Evolutionary conservation across 2,888 invertebrate species (phyloP).

Genomic region (Enoplolaimus lenunculus): DNA sequence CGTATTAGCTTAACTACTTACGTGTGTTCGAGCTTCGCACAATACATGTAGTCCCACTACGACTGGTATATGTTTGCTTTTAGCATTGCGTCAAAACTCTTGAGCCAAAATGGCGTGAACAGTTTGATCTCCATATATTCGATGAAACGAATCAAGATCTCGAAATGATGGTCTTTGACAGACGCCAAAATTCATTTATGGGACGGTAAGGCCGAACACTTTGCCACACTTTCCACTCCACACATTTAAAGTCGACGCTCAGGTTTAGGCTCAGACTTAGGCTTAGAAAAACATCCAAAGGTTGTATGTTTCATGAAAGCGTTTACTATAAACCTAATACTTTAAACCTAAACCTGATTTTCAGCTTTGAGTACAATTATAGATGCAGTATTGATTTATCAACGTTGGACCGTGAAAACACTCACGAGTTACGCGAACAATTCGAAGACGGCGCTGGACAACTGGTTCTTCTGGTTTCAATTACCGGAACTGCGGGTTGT

Average conservation of each 20-base stretch:
- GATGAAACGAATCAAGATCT: slow-evolving; percentile 80
- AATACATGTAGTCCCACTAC: no score
- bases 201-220: slow-evolving; percentile 64
- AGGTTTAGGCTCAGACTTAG: no score
- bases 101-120: slow-evolving; percentile 83
- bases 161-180: slow-evolving; percentile 64
- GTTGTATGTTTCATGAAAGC: no score
- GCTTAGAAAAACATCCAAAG: no score
- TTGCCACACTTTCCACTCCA: no score
- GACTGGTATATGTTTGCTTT: no score
- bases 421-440: slow-evolving; percentile 73
- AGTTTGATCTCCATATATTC: slow-evolving; percentile 88
- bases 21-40: no score
- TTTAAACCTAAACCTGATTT: no score
- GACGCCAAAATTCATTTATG: slow-evolving; percentile 67
- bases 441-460: slow-evolving; percentile 68
- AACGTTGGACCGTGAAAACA: slow-evolving; percentile 67
- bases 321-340: no score
- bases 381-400: slow-evolving; percentile 73
- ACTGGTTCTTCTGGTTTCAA: slow-evolving; percentile 71
- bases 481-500: slow-evolving; percentile 72
- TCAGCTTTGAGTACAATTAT: no score
- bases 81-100: slow-evolving; percentile 57
- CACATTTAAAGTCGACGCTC: no score
- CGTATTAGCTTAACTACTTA: no score